Conservation (phyloP, 2,113 vertebrate species). For the Ploceus nigricollis region DNA sequence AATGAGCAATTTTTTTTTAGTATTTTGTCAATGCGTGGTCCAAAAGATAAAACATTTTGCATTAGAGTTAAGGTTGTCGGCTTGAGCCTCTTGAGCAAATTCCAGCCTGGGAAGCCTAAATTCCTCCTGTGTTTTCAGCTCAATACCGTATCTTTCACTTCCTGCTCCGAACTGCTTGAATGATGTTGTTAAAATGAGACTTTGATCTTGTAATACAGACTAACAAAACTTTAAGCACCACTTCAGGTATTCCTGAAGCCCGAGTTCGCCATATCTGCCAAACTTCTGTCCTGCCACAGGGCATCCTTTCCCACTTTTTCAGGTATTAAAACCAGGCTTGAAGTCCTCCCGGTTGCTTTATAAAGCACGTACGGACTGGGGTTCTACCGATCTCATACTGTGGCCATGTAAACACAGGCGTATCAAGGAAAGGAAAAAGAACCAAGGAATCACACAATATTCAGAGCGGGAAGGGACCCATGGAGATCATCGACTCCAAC, state of each 20-base stretch:
- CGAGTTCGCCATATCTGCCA: neutral
- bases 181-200: neutral
- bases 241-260: neutral
- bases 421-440: neutral
- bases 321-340: neutral
- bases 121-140: neutral
- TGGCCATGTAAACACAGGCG: rapidly evolving
- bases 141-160: neutral
- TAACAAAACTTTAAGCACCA: neutral
- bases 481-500: rapidly evolving
- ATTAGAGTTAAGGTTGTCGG: neutral
- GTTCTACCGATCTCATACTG: neutral
- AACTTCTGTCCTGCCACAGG: neutral
- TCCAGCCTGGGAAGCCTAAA: neutral
- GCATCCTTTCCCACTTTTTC: neutral
- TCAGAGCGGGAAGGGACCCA: neutral
- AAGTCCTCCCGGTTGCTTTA: rapidly evolving
- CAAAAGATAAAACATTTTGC: neutral
- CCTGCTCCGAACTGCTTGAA: neutral
- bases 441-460: neutral
- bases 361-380: rapidly evolving
- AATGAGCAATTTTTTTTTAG: neutral
- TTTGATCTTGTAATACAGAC: neutral
- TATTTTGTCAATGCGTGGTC: neutral
- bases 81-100: neutral